Conservation (phyloP, 2,797 vertebrate genomes). For the Gadopsis bispinosus region DNA sequence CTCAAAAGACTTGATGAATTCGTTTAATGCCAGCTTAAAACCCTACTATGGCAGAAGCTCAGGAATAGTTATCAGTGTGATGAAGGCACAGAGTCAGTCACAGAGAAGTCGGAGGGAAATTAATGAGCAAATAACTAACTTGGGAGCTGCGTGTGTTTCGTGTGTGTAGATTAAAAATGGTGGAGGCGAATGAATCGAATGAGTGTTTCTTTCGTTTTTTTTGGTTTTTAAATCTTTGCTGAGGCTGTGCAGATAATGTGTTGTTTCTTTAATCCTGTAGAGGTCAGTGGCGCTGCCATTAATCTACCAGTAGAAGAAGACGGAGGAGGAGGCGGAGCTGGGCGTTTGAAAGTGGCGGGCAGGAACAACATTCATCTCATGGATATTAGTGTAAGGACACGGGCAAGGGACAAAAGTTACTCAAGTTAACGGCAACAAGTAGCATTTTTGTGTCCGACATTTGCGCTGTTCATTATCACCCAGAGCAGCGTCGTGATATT, state of each 20-base stretch:
- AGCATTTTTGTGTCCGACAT: background rate
- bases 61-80: background rate
- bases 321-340: slow-evolving; percentile 49
- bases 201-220: background rate
- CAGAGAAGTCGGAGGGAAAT: background rate
- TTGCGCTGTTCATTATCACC: accelerated
- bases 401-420: background rate
- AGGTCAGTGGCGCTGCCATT: slow-evolving; percentile 26
- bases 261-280: slow-evolving; percentile 28
- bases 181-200: background rate
- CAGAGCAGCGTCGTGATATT: background rate
- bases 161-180: background rate
- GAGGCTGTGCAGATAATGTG: background rate
- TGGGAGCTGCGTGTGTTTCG: background rate
- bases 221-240: background rate
- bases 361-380: background rate
- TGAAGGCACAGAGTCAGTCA: background rate
- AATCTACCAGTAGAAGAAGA: slow-evolving; percentile 47
- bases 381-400: background rate
- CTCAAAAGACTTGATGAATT: background rate
- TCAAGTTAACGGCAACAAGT: too few relatives aligned
- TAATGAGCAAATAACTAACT: background rate
- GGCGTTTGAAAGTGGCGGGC: slow-evolving; percentile 87
- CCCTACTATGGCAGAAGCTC: background rate
- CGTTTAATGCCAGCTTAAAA: background rate